Conservation (phyloP, 2,113 vertebrate genomes). For the Donacobius atricapilla region DNA sequence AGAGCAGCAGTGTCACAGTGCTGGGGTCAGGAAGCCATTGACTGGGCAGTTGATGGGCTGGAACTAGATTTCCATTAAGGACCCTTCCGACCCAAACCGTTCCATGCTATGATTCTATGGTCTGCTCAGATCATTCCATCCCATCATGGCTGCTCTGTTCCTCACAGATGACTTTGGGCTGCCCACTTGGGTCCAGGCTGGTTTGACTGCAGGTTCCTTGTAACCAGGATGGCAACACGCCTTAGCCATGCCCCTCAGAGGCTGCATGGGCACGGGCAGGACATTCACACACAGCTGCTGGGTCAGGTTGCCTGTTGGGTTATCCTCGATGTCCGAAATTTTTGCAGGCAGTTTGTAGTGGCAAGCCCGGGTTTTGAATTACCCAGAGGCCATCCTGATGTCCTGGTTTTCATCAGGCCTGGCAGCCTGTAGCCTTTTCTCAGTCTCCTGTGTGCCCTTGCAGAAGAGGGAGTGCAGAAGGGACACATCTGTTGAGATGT, state of each 20-base stretch:
- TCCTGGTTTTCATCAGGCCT: not conserved
- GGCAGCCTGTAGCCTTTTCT: not conserved
- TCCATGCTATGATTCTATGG: not conserved
- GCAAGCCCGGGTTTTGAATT: not conserved
- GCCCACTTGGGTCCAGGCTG: not conserved
- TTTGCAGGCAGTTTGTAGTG: not conserved
- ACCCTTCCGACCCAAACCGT: not conserved
- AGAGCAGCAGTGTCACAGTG: not conserved
- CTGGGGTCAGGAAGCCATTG: not conserved
- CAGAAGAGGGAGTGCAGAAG: not conserved
- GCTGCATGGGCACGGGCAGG: not conserved
- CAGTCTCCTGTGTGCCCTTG: not conserved
- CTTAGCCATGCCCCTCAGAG: not conserved
- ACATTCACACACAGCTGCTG: not conserved
- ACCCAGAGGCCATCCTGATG: not conserved
- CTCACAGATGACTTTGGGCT: not conserved
- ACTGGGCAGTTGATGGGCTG: not conserved
- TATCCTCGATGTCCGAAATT: not conserved
- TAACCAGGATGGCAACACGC: not conserved
- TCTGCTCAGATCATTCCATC: not conserved
- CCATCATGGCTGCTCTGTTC: not conserved
- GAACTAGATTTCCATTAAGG: not conserved
- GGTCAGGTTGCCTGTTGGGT: not conserved
- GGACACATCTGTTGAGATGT: not conserved
- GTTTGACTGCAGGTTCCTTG: not conserved